Evolutionary conservation across 2,113 vertebrate genomes (phyloP), one percentile per base, ranked within the genome.

Genomic region (Hippocampus mohnikei): DNA sequence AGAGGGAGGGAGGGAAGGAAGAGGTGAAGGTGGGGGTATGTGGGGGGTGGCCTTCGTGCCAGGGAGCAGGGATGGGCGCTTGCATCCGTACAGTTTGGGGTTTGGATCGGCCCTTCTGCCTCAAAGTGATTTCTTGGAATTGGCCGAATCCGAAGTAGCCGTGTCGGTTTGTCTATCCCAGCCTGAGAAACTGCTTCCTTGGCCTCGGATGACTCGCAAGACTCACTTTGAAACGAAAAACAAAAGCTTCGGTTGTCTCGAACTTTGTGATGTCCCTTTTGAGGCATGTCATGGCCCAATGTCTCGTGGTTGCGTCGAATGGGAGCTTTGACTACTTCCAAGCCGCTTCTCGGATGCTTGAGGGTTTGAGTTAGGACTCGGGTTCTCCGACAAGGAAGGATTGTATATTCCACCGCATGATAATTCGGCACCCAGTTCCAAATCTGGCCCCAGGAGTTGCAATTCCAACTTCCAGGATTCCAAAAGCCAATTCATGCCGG

Each of bases 41-140:
- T n/a, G n/a, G 13, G 20, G 55, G 69, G 71, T 84, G 70, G 81
- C 84, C 85, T 82, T 79, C 84, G 85, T 86, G 85, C 85, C 82
- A 85, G 80, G 70, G 76, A 81, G 79, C 86, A 80, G 25, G 18
- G 48, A n/a, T n/a, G 66, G 44, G 33, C 48, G 2, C 23, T n/a
- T 29, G 48, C 67, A 41, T 63, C 37, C 10, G 21, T 56, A 56
- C 21, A 10, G 21, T 23, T 44, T 12, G 18, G 3, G 48, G 18
- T 18, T 50, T 50, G 52, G n/a, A 63, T 76, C 80, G 21, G 58
- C 77, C 21, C 55, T 77, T 76, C 77, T 73, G 40, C 78, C 67
- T 56, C 70, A 64, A 53, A 66, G 56, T 15, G 76, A 15, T 76
- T 80, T 84, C 59, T 70, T 12, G 65, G 15, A 3, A 29, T 3